Percentiles rank a stretch among this genome's conserved stretches.
phyloP scores from a whole-genome alignment of 53 echinoderm and acorn worm species.

The Holothuria scabra region DNA sequence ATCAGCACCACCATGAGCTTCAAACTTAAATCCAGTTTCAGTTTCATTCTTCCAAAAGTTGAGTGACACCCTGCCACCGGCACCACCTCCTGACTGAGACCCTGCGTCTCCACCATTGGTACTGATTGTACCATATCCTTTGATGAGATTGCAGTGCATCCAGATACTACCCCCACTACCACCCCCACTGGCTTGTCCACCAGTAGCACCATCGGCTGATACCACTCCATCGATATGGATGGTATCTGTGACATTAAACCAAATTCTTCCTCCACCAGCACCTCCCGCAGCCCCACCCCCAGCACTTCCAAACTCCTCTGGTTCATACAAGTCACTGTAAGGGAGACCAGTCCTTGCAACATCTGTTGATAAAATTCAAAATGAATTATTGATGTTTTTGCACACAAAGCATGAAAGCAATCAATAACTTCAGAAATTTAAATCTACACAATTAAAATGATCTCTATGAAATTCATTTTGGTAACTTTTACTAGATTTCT shows the following conservation, averaged over 20 bases:
- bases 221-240: conserved; percentile 89
- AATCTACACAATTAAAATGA: too few relatives aligned
- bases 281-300: conserved; percentile 83
- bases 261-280: conserved; percentile 84
- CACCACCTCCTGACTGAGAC: conserved; percentile 76
- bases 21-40: conserved; percentile 78
- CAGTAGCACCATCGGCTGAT: conserved; percentile 72
- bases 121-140: conserved; percentile 84
- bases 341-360: conserved; percentile 65
- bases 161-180: conserved; percentile 97
- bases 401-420: too few relatives aligned
- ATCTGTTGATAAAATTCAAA: conserved; percentile 37
- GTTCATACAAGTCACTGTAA: conserved; percentile 88
- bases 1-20: conserved; percentile 81
- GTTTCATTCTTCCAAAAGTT: conserved; percentile 81
- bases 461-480: too few relatives aligned
- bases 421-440: too few relatives aligned
- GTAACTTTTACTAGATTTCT: too few relatives aligned
- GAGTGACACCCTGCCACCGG: conserved; percentile 77
- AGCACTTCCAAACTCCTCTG: conserved; percentile 89
- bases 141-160: conserved; percentile 88
- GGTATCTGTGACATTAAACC: conserved; percentile 93
- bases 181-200: conserved; percentile 52
- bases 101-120: conserved; percentile 80
- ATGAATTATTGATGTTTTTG: too few relatives aligned